A percentile compares a stretch with the other conserved stretches of the same genome.
Evolutionary conservation across 2,113 vertebrate species (phyloP).

Genomic region (Argyrosomus japonicus): DNA sequence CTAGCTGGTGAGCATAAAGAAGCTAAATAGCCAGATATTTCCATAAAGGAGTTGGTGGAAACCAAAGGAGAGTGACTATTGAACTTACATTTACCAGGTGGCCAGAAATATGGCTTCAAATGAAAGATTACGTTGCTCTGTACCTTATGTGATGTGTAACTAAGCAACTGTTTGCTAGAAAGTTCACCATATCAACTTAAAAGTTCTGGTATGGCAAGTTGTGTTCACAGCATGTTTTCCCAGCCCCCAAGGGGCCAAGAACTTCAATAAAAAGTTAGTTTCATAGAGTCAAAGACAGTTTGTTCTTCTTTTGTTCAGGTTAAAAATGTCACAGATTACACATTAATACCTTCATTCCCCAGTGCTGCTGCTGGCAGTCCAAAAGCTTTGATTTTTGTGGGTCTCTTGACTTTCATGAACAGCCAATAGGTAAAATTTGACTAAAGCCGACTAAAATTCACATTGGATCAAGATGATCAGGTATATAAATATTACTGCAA

Average conservation of each 20-base stretch:
- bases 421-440: background rate
- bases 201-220: background rate
- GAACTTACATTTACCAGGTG: background rate
- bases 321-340: background rate
- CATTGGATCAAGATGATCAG: constrained; percentile 1
- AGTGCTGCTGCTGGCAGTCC: background rate
- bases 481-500: background rate
- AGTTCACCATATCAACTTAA: background rate
- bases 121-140: background rate
- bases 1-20: background rate
- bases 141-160: background rate
- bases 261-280: background rate
- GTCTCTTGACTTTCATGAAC: constrained; percentile 1
- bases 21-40: background rate
- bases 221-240: background rate
- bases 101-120: background rate
- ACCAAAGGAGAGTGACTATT: background rate
- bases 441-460: background rate
- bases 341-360: background rate
- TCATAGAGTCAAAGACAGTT: background rate
- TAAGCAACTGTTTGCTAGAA: background rate
- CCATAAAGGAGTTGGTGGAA: background rate
- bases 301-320: constrained; percentile 2
- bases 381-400: background rate
- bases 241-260: background rate